Base-by-base conservation (phyloP, 2,888 invertebrate species). In the Tachystola acroxantha region DNA sequence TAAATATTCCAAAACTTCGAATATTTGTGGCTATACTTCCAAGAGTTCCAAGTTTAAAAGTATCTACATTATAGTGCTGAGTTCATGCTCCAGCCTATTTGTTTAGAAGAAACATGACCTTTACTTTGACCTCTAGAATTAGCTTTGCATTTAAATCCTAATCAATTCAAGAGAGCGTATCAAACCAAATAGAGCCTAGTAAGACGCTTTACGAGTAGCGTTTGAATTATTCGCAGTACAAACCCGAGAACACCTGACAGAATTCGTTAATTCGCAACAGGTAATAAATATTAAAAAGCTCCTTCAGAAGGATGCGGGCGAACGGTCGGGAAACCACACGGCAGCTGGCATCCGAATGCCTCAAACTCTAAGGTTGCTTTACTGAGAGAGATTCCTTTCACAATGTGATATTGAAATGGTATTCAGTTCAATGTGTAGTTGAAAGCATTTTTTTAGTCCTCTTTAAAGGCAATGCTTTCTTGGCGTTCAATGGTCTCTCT, bases 251-350 rank as follows among this genome's bases (percentile, higher is more conserved):
- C 52, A 57, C 50, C 57, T 53, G 60, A 49, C 50, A 34, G 49
- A 46, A 46, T 51, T 40, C 46, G 48, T 48, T 51, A 50, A 52
- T 53, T 50, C 40, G 36, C 43, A 44, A 49, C 47, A 43, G 37
- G 48, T 44, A 46, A 48, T 53, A 50, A 55, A 57, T 57, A 49
- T 48, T 48, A 32, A 41, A 45, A 28, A 7, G 36, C 31, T 16
- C 20, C 11, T 33, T 30, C 22, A 13, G 26, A 30, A 37, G 36
- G 45, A 43, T 41, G 34, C 42, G 42, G 43, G 42, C 28, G 29
- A 30, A 33, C 36, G 34, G 36, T 29, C 31, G 34, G 32, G 27
- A 29, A 42, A 40, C 46, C 43, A 22, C 45, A 45, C 26, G 35
- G 32, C 45, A 45, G 46, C 34, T 44, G 45, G 36, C 27, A 30